Conservation (phyloP, 2,113 vertebrate genomes). For the Pituophis catenifer region DNA sequence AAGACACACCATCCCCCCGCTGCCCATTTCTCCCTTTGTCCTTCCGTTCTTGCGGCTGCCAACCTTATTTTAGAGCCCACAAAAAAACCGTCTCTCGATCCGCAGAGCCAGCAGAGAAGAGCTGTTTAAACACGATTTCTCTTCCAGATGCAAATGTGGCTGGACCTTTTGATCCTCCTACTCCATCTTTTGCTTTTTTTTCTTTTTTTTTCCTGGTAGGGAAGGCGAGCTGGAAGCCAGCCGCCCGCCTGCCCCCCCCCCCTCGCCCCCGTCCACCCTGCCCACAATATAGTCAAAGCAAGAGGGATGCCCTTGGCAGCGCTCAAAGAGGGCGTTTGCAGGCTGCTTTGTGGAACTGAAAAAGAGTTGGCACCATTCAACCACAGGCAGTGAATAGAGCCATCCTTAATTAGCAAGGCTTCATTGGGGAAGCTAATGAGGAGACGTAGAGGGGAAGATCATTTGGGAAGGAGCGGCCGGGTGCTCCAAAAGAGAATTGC, state of each 20-base stretch:
- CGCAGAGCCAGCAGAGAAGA: neutral
- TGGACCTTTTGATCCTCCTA: conserved; percentile 16
- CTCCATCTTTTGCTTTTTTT: neutral
- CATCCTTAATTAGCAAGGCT: conserved; percentile 49
- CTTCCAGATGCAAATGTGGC: conserved; percentile 38
- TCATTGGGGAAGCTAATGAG: conserved; percentile 29
- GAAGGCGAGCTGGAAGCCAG: conserved; percentile 31
- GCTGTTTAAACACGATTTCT: conserved; percentile 29
- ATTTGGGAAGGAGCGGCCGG: conserved; percentile 3
- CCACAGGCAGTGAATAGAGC: conserved; percentile 45
- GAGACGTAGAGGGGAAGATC: neutral
- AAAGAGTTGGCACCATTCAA: conserved; percentile 26
- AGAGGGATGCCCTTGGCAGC: conserved; percentile 50
- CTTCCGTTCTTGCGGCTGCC: neutral
- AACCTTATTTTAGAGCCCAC: conserved; percentile 31
- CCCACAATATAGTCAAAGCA: conserved; percentile 25
- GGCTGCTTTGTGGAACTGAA: conserved; percentile 43
- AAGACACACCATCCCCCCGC: accelerated
- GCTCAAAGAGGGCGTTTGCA: conserved; percentile 35
- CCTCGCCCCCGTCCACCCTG: conserved; percentile 34
- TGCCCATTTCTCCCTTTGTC: neutral
- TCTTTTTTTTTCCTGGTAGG: neutral
- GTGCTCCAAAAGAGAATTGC: conserved; percentile 17
- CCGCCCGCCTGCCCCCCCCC: conserved; percentile 34
- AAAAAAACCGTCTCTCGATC: conserved; percentile 47